Conservation (phyloP, 1,140 invertebrate genomes). For the Cyrtorhinus lividipennis region DNA sequence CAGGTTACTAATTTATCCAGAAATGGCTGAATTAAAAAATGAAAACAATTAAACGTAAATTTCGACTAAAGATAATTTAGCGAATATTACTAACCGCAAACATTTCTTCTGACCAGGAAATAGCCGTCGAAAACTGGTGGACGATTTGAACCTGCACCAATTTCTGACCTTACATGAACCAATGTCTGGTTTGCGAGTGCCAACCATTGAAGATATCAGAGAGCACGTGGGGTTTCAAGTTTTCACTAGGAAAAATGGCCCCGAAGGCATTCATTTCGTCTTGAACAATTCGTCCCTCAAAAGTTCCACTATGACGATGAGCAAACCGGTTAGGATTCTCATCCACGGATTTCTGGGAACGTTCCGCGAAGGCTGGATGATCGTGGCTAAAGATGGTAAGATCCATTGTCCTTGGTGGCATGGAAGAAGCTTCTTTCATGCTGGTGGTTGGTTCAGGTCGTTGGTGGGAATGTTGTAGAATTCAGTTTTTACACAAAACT, state of each 20-base stretch:
- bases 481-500: too few relatives aligned
- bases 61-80: too few relatives aligned
- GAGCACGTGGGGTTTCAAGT: background rate
- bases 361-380: background rate
- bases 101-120: too few relatives aligned
- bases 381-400: background rate
- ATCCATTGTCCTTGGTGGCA: too few relatives aligned
- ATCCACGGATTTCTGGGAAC: background rate
- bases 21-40: too few relatives aligned
- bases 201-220: background rate
- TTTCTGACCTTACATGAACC: background rate
- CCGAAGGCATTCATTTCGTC: background rate
- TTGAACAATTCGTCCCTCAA: background rate
- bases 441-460: too few relatives aligned
- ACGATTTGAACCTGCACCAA: background rate
- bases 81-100: too few relatives aligned
- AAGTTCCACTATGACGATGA: background rate
- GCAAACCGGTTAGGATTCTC: background rate
- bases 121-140: too few relatives aligned
- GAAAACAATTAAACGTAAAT: too few relatives aligned
- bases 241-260: background rate
- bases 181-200: background rate
- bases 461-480: too few relatives aligned
- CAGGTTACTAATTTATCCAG: too few relatives aligned
- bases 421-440: too few relatives aligned